Evolutionary conservation across 2,888 invertebrate species (phyloP).

Genomic region (Bellardia pandia): DNA sequence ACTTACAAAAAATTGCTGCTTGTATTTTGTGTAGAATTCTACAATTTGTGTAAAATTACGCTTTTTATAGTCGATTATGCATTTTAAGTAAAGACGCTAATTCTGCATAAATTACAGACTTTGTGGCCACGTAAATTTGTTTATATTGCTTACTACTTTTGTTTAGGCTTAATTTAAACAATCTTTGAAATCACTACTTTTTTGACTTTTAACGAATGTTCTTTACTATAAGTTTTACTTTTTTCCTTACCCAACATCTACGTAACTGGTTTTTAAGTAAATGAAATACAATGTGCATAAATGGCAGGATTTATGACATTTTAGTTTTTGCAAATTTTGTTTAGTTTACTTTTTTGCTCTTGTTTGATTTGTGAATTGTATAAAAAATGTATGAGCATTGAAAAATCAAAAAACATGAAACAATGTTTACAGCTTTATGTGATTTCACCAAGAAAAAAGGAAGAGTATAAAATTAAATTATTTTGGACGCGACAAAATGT

Average conservation of each 20-base stretch:
- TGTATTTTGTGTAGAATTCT: background rate
- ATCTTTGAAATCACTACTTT: too few species aligned
- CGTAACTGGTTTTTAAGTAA: slow-evolving; percentile 1
- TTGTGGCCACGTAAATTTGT: too few species aligned
- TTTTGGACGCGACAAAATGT: slow-evolving; percentile 67
- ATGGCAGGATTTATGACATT: slow-evolving; percentile 58
- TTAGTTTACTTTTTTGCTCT: slow-evolving; percentile 26
- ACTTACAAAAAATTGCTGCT: too few species aligned
- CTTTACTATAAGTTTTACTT: too few species aligned
- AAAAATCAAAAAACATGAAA: slow-evolving; percentile 22
- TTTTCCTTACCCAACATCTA: slow-evolving; percentile 1
- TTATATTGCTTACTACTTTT: too few species aligned
- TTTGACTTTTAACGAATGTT: too few species aligned
- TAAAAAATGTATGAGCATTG: slow-evolving; percentile 42
- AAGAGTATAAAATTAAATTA: slow-evolving; percentile 64
- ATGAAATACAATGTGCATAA: slow-evolving; percentile 39
- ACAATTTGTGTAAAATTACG: background rate
- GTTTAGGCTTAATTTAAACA: too few species aligned
- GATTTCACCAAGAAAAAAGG: slow-evolving; percentile 41
- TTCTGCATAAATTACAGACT: too few species aligned
- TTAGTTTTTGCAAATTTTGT: slow-evolving; percentile 8
- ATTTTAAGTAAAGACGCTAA: too few species aligned
- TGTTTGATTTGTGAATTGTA: slow-evolving; percentile 60
- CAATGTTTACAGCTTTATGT: slow-evolving; percentile 41
- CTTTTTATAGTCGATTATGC: too few species aligned